phyloP scores from a whole-genome alignment of 2,797 vertebrate species.

The Decapterus maruadsi region DNA sequence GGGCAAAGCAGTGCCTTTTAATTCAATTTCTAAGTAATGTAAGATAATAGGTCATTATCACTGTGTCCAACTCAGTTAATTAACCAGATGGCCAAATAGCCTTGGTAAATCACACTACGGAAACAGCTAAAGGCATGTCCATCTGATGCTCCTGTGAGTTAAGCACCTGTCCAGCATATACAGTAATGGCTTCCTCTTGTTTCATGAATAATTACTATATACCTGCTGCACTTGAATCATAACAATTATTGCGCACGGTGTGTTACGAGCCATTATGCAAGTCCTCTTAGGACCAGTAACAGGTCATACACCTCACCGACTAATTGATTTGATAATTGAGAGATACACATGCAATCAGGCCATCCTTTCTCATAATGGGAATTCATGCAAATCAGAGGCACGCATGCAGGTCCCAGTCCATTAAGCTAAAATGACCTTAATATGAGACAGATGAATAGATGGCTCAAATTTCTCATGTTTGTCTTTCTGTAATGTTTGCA shows the following conservation, averaged over 20 bases:
- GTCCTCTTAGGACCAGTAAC: conserved; percentile 42
- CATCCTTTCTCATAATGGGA: conserved; percentile 18
- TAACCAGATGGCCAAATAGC: conserved; percentile 1
- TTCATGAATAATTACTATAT: conserved; percentile 13
- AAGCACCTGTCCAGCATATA: neutral
- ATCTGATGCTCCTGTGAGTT: neutral
- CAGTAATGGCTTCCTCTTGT: conserved; percentile 9
- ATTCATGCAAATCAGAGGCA: conserved; percentile 33
- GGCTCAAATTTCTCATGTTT: conserved; percentile 31
- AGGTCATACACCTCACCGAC: conserved; percentile 34
- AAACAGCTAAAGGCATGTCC: neutral
- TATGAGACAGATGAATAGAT: conserved; percentile 30
- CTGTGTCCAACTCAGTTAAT: neutral
- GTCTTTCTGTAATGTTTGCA: conserved; percentile 28
- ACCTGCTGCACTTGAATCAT: conserved; percentile 3
- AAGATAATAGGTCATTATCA: neutral
- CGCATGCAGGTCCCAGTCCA: conserved; percentile 14
- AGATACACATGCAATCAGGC: conserved; percentile 21
- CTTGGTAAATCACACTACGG: neutral
- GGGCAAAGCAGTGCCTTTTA: neutral
- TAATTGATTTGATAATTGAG: conserved; percentile 62
- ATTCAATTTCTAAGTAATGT: neutral
- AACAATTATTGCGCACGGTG: conserved; percentile 7
- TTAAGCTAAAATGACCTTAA: conserved; percentile 38
- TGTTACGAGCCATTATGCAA: conserved; percentile 33